phyloP scores from a whole-genome alignment of 1,140 invertebrate species.

The Sarcophaga bullata region DNA sequence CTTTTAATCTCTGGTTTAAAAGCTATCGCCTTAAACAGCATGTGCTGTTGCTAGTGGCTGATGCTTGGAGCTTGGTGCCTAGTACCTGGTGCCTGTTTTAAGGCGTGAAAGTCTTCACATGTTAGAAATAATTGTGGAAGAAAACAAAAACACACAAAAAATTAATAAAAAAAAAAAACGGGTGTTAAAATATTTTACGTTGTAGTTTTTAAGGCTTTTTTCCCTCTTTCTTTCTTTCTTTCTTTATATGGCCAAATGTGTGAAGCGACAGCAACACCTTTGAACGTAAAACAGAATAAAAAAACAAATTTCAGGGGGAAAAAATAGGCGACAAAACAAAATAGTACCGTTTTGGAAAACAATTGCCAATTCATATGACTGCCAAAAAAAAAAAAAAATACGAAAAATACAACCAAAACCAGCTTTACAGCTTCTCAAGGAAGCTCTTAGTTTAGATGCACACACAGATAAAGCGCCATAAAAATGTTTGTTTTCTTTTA shows the following conservation, averaged over 20 bases:
- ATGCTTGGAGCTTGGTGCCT: too few species aligned
- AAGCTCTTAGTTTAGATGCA: conserved; percentile 13
- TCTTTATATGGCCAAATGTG: not conserved
- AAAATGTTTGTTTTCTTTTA: not conserved
- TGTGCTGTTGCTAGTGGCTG: too few species aligned
- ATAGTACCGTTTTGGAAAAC: not conserved
- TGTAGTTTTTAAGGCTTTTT: not conserved
- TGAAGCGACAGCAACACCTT: not conserved
- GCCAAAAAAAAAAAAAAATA: conserved; percentile 28
- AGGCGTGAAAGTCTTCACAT: conserved; percentile 17
- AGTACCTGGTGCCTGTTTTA: not conserved
- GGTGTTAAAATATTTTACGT: conserved; percentile 7
- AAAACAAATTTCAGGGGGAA: too few species aligned
- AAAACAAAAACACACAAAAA: not conserved
- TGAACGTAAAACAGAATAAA: not conserved
- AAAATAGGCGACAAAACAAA: not conserved
- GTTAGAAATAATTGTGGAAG: not conserved
- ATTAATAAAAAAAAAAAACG: too few species aligned
- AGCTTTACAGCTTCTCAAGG: conserved; percentile 32
- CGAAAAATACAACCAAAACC: not conserved
- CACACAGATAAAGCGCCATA: conserved; percentile 7
- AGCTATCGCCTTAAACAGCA: too few species aligned
- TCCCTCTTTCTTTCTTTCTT: not conserved
- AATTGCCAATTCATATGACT: conserved; percentile 36
- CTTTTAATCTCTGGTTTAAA: too few species aligned